Evolutionary conservation across 2,797 vertebrate species (phyloP).

Genomic region (Heteromormyrus szaboi): DNA sequence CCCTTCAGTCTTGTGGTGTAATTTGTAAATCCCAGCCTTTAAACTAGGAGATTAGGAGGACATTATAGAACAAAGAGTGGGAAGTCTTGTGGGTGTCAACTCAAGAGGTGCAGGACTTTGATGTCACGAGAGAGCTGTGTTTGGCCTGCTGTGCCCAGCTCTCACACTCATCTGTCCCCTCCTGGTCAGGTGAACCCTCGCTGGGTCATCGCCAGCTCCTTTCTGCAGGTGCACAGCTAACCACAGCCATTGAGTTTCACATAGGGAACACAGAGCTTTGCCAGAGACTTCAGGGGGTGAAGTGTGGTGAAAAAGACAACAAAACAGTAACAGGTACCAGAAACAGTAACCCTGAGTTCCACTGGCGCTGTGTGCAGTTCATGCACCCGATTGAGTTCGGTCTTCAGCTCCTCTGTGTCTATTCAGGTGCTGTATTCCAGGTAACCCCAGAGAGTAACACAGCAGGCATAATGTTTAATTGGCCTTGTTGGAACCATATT

Average conservation of each 20-base stretch:
- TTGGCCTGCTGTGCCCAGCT: background rate
- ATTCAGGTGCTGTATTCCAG: background rate
- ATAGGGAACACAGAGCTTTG: background rate
- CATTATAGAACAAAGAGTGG: background rate
- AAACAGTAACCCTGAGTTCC: background rate
- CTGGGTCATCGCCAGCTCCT: background rate
- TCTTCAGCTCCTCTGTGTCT: background rate
- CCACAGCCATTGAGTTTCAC: background rate
- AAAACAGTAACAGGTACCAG: background rate
- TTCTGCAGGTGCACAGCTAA: background rate
- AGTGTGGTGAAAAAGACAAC: background rate
- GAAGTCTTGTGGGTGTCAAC: background rate
- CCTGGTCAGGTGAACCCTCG: background rate
- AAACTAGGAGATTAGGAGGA: background rate
- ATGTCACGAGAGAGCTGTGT: background rate
- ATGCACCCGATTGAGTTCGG: background rate
- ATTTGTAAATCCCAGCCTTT: background rate
- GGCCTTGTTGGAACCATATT: background rate
- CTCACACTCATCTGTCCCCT: background rate
- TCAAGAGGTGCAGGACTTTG: background rate
- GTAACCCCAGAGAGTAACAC: background rate
- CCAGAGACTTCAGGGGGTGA: background rate
- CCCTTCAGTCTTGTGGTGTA: background rate
- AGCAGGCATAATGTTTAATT: background rate
- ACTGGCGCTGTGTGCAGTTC: background rate